These are phyloP conservation scores for Drosophila rufa DNA, from an alignment of 1,140 invertebrate species.

Conservation along the genomic window DNA sequence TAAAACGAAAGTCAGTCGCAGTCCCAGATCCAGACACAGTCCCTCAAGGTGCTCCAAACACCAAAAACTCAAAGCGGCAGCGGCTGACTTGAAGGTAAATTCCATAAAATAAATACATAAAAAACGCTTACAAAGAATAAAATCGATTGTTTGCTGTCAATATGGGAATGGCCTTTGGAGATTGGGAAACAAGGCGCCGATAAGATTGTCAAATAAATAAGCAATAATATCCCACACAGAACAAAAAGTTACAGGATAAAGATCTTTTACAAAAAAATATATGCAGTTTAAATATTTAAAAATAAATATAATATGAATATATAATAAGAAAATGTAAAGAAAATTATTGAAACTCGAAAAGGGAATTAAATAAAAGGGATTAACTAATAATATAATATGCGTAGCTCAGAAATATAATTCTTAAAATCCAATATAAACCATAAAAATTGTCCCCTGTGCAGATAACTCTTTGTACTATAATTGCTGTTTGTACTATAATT, in stretches of 20 bases:
- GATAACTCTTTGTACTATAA: constrained; percentile 1
- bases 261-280: not conserved
- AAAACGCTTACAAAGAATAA: constrained; percentile 61
- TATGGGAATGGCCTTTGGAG: constrained; percentile 49
- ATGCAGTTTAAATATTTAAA: not conserved
- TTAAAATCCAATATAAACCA: no score
- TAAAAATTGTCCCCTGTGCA: not conserved
- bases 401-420: not conserved
- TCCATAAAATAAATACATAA: constrained; percentile 47
- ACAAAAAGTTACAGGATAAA: constrained; percentile 1
- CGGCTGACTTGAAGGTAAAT: constrained; percentile 44
- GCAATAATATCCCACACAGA: constrained; percentile 9
- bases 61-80: not conserved
- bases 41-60: constrained; percentile 49
- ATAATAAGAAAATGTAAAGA: not conserved
- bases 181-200: constrained; percentile 38
- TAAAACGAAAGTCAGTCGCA: constrained; percentile 62
- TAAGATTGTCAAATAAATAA: constrained; percentile 49
- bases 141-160: constrained; percentile 64
- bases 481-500: no score
- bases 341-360: not conserved
- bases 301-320: not conserved
- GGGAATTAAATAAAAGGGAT: no score
- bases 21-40: not conserved
- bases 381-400: no score